Evolutionary conservation across 1,140 invertebrate genomes (phyloP).

Genomic region (Temnothorax nylanderi): DNA sequence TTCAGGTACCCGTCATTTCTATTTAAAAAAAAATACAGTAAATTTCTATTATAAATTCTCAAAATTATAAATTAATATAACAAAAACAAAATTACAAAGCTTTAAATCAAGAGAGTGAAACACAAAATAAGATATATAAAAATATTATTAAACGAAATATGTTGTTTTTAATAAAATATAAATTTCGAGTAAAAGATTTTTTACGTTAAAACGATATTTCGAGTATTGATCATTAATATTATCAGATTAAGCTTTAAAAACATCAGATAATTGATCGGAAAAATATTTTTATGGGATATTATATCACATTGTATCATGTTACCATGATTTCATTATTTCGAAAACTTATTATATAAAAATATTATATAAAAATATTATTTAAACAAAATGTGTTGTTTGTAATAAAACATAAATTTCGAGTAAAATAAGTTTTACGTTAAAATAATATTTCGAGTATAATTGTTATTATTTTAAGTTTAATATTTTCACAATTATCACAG

Average conservation of each 20-base stretch:
- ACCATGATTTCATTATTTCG: background rate
- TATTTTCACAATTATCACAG: background rate
- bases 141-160: background rate
- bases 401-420: background rate
- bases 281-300: background rate
- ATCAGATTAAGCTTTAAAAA: background rate
- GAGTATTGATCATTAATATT: background rate
- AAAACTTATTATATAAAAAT: background rate
- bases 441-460: background rate
- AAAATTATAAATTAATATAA: background rate
- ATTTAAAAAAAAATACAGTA: background rate
- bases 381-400: background rate
- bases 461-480: background rate
- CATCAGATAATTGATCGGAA: background rate
- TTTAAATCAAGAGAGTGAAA: conserved; percentile 5
- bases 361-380: background rate
- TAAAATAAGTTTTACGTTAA: background rate
- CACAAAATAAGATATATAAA: background rate
- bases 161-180: too few relatives aligned
- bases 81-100: background rate
- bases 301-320: background rate
- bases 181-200: too few relatives aligned
- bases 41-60: background rate
- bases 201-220: background rate
- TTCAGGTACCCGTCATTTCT: background rate